Base-by-base conservation (phyloP, 2,113 vertebrate species). In the Ptyas mucosa region DNA sequence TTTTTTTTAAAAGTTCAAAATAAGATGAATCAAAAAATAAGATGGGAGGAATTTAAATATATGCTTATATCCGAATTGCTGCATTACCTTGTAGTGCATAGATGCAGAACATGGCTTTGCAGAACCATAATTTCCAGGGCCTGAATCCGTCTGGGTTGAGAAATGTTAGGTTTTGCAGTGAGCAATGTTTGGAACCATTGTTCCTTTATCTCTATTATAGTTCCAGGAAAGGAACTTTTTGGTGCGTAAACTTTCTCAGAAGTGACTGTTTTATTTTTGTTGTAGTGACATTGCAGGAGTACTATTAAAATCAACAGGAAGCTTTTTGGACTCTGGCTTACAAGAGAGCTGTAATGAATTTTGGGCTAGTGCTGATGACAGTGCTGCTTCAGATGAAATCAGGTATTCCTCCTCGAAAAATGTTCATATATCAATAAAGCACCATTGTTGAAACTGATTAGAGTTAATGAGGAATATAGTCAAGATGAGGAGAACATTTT, bases 221-320 rank as follows among this genome's bases (percentile, higher is more conserved):
- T 81, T 39, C 15, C 75, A 81, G 34, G 75, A 81, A 81, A 81
- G 75, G 43, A 89, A 29, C 12, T 49, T 89, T 43, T 89, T 24
- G 20, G 8, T 89, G 29, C 26, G 6, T 23, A 88, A 57, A 39
- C 54, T 24, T 81, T 34, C 34, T 34, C 24, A 4, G 64, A n/a
- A 91, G 1, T 43, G 54, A 93, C 85, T 87, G 75, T 90, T 94
- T 98, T 53, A 94, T 87, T n/a, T 88, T 91, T 91, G 46, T 94
- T 95, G 61, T 95, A 99, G 99, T 97, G 99, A 99, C 96, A 99
- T 99, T 93, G 99, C 99, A 88, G 99, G 99, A 85, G 99, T 99
- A 98, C 97, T 99, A 96, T 98, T 99, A 57, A 99, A 99, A 94
- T 99, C 99, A 89, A 99, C 99, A 2, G 99, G 99, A 61, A 98